Evolutionary conservation across 2,888 invertebrate genomes (phyloP), one percentile per base, ranked within the genome.

Genomic region (Aethes cnicana): DNA sequence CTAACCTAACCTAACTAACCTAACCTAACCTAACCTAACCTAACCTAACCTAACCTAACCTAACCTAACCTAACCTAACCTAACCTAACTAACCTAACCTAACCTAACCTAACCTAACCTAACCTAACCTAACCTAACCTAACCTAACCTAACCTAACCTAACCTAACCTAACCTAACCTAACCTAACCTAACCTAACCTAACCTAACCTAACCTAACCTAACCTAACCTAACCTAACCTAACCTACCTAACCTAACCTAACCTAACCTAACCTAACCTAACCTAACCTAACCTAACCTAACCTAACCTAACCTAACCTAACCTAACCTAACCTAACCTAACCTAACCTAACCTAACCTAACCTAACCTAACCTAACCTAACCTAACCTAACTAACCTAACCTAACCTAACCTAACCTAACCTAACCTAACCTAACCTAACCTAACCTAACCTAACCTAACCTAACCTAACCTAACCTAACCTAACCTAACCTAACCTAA

Each of bases 361-460:
- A 44, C 32, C 33, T 33, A 44, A 20, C 44, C 33, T 23, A 44
- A 44, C 33, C 44, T 44, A 33, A 44, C 58, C 55, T 53, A 44
- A 20, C 44, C 33, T 23, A 44, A 44, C 33, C 43, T 43, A 30
- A 43, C 42, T 16, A 35, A 41, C 41, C 56, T 56, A 56, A 56
- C 56, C 56, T 56, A 56, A 56, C 56, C 56, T 54, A 56, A 56
- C 56, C 57, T 57, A 57, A 55, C 58, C 58, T 54, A 58, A 58
- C 55, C 58, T 56, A 54, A 56, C 54, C 58, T 54, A 54, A 56
- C 53, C 53, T 56, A 56, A 53, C 53, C 55, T 53, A 56, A 54
- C 56, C 54, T 56, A 55, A 56, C 53, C 50, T 56, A 52, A 50
- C 42, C 42, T 26, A 35, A 35, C 49, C 41, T 16, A 36, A 42